These are phyloP conservation scores for Naja naja DNA, from an alignment of 2,113 vertebrate species.

Conservation along the genomic window DNA sequence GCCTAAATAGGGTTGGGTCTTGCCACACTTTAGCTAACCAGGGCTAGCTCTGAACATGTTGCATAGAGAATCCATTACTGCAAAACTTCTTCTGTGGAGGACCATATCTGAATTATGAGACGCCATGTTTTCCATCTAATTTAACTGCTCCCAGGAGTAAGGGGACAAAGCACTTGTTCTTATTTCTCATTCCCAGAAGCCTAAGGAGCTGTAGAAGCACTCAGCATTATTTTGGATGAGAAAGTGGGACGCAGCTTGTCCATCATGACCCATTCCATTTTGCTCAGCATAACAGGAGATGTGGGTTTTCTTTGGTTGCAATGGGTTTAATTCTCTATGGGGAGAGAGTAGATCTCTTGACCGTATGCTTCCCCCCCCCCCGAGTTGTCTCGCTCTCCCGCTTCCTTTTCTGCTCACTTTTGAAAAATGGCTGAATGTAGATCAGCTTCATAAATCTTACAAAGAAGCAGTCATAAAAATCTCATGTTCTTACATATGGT, in stretches of 20 bases:
- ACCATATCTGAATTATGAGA: background rate
- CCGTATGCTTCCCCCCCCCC: too few relatives aligned
- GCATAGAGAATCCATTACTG: background rate
- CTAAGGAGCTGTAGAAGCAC: background rate
- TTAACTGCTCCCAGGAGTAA: background rate
- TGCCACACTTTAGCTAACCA: background rate
- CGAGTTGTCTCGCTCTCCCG: background rate
- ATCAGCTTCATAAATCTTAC: conserved; percentile 89
- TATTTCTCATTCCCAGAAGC: background rate
- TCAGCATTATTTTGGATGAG: background rate
- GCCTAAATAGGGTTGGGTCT: background rate
- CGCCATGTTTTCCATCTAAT: background rate
- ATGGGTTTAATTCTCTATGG: background rate
- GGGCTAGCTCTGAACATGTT: background rate
- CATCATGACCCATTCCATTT: background rate
- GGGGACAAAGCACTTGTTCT: background rate
- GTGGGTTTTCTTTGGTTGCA: background rate
- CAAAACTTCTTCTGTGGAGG: background rate
- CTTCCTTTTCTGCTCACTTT: conserved; percentile 27
- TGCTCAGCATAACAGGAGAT: background rate
- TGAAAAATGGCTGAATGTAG: conserved; percentile 85
- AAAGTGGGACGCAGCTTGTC: background rate
- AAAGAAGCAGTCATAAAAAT: conserved; percentile 79
- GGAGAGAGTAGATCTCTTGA: background rate
- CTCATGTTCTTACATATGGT: conserved; percentile 80